Conservation (phyloP, 2,797 vertebrate genomes). For the Brachyrhaphis roseni region DNA sequence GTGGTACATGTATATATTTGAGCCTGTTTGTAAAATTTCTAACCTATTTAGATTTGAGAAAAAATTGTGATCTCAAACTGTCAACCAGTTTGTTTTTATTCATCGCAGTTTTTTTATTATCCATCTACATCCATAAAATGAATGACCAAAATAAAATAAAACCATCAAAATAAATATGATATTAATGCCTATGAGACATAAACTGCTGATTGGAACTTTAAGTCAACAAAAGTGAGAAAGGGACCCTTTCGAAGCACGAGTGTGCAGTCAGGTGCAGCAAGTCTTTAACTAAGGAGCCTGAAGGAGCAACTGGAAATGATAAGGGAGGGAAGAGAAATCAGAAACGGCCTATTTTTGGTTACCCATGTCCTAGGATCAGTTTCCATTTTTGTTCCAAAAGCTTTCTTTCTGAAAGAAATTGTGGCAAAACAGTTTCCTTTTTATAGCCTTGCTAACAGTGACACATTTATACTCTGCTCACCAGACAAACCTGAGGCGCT, state of each 20-base stretch:
- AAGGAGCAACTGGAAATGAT: slow-evolving; percentile 26
- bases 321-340: slow-evolving; percentile 26
- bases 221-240: slow-evolving; percentile 70
- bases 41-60: not conserved
- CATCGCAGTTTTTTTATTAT: not conserved
- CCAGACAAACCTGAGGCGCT: slow-evolving; percentile 48
- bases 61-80: not conserved
- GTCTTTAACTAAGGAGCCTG: slow-evolving; percentile 33
- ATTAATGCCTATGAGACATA: not conserved
- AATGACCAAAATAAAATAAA: not conserved
- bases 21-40: not conserved
- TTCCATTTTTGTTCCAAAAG: slow-evolving; percentile 59
- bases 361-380: slow-evolving; percentile 52
- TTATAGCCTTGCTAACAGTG: slow-evolving; percentile 56
- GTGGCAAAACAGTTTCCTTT: slow-evolving; percentile 53
- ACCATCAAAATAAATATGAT: not conserved
- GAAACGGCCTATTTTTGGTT: slow-evolving; percentile 45
- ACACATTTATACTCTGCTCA: slow-evolving; percentile 41
- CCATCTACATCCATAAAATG: not conserved
- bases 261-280: slow-evolving; percentile 66
- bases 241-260: slow-evolving; percentile 45
- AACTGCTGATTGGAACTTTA: slow-evolving; percentile 57
- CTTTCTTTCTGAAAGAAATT: slow-evolving; percentile 45
- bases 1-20: not conserved
- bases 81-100: not conserved